phyloP scores from a whole-genome alignment of 1,140 invertebrate genomes.

The Drosophila ambigua region DNA sequence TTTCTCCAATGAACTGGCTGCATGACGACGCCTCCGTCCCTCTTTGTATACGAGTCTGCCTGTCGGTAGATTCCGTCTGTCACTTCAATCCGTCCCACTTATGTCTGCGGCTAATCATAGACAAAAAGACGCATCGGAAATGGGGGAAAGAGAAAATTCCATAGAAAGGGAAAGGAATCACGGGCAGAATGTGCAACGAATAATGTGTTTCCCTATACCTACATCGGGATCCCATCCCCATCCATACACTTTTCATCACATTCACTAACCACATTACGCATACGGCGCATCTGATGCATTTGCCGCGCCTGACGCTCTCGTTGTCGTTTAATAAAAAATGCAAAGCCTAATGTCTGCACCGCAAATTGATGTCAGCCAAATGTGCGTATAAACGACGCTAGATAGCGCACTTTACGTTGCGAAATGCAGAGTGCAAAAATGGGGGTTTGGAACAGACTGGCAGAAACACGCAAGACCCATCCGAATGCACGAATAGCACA shows the following conservation, averaged over 20 bases:
- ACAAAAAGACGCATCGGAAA: conserved; percentile 60
- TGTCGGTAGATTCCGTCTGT: conserved; percentile 12
- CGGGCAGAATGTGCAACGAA: conserved; percentile 53
- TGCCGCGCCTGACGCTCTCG: conserved; percentile 27
- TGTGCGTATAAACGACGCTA: conserved; percentile 78
- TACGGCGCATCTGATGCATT: conserved; percentile 53
- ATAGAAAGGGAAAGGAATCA: neutral
- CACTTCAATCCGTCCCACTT: conserved; percentile 19
- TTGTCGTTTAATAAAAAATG: conserved; percentile 73
- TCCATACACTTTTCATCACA: conserved; percentile 22
- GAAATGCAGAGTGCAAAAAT: conserved; percentile 60
- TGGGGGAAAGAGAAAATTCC: conserved; percentile 8
- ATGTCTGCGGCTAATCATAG: conserved; percentile 73
- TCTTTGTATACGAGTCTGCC: too few species aligned
- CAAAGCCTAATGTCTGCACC: conserved; percentile 75
- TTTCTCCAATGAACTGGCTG: conserved; percentile 78
- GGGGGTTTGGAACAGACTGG: neutral
- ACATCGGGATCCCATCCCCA: conserved; percentile 25
- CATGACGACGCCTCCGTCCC: conserved; percentile 16
- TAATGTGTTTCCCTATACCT: conserved; percentile 50
- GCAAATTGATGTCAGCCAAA: conserved; percentile 77
- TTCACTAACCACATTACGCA: conserved; percentile 58
- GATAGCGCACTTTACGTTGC: conserved; percentile 75
- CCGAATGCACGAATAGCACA: conserved; percentile 10
- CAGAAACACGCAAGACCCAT: conserved; percentile 14